These are phyloP conservation scores for Azemiops feae DNA, from an alignment of 2,113 vertebrate genomes.

Conservation along the genomic window DNA sequence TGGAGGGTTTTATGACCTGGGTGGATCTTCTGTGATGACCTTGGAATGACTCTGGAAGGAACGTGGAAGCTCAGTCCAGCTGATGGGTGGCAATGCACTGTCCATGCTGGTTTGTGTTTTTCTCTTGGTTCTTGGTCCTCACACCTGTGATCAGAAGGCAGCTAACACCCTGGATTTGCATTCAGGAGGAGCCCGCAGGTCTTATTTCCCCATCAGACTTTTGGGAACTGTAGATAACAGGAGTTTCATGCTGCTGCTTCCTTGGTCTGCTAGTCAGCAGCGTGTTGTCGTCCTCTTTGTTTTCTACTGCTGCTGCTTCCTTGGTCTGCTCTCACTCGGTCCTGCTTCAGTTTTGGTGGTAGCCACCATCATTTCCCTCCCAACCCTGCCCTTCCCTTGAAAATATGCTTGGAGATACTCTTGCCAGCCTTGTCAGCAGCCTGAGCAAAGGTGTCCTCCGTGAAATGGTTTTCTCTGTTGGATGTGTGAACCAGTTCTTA, in stretches of 20 bases:
- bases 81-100: not conserved
- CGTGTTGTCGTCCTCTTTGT: constrained; percentile 74
- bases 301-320: constrained; percentile 42
- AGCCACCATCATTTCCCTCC: constrained; percentile 54
- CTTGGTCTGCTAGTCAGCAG: constrained; percentile 31
- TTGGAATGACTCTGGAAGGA: not conserved
- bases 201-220: constrained; percentile 67
- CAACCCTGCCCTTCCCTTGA: not conserved
- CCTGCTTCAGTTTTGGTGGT: constrained; percentile 65
- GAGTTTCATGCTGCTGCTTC: constrained; percentile 64
- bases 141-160: constrained; percentile 54
- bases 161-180: constrained; percentile 54
- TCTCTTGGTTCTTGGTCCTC: constrained; percentile 40
- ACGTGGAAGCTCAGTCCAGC: constrained; percentile 19
- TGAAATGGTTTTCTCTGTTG: constrained; percentile 17
- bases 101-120: constrained; percentile 43
- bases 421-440: constrained; percentile 12
- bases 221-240: constrained; percentile 94
- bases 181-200: constrained; percentile 31
- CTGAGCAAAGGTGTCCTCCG: constrained; percentile 22
- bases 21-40: rapidly evolving
- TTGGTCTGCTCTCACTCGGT: constrained; percentile 77
- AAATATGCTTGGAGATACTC: not conserved
- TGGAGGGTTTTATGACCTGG: not conserved
- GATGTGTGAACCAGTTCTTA: constrained; percentile 18